Base-by-base conservation (phyloP, 2,888 invertebrate species). In the Papilio demoleus region DNA sequence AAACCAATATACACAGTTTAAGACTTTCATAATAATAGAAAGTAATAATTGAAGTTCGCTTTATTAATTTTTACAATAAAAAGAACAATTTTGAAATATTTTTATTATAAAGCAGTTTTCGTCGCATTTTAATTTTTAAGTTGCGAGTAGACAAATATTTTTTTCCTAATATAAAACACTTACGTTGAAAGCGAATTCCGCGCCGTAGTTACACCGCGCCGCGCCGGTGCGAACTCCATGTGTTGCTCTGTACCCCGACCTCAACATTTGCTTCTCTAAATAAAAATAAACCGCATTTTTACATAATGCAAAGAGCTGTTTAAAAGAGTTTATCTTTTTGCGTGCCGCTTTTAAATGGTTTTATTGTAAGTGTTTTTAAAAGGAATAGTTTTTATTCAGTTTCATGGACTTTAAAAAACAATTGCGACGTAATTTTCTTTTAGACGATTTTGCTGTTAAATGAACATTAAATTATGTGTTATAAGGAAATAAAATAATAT, bases 301-400 rank as follows among this genome's bases (percentile, higher is more conserved):
- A 60, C 60, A 60, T 60, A 60, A 60, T 60, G 38, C 67, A 56
- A 56, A 56, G 53, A 56, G 47, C 67, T 56, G 38, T 59, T 71
- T 34, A 61, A 67, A 47, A 59, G 50, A 17, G 31, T 63, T 19
- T 56, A 56, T 31, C 53, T 56, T 12, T 70, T 22, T 31, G 31
- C 36, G 27, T 27, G 40, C 17, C 22, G 14, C 12, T 63, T 45
- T 63, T 36, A 31, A 24, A 34, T 19, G 31, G 36, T 60, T 24
- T 19, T 38, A 36, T 38, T 59, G 59, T 50, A 24, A 11, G 38
- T 40, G 22, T 40, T 60, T 59, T 60, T 38, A 34, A 59, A n/a
- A 24, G 1, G 60, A 40, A 60, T 38, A 60, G 24, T 60, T 38
- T 38, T 24, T 38, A n/a, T 60, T n/a, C 24, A 24, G 17, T 53